Evolutionary conservation across 2,113 vertebrate genomes (phyloP), one percentile per base, ranked within the genome.

Genomic region (Cygnus atratus): DNA sequence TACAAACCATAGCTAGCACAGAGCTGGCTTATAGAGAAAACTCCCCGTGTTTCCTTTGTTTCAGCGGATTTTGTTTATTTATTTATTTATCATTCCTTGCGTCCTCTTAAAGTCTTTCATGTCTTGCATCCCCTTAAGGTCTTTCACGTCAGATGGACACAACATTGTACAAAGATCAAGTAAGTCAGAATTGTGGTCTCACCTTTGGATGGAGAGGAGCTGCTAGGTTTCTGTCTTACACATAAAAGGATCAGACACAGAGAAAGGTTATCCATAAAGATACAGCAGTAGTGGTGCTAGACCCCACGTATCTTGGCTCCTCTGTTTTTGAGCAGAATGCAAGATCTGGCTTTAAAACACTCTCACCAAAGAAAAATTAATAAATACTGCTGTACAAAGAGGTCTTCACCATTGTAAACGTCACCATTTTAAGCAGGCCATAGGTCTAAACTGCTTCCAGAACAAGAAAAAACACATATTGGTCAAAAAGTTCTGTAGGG

Each of bases 221-320:
- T 70, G 13, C 39, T n/a, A 19, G 33, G 6, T 65, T 92, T 87
- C 21, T 18, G 7, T 21, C 81, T 89, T n/a, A 41, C 9, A 6
- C 0, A 0, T 11, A 26, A 24, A 17, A 84, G 2, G 22, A 28
- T 10, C 35, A 84, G 57, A 9, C 37, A 54, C 10, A 65, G 28
- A 44, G 17, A 19, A 77, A 71, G 3, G 12, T 44, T 76, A 66
- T 54, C 35, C 14, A 18, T 4, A 52, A 37, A 67, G 15, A 16
- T 74, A 0, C 1, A 70, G 14, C 12, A 54, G 26, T 7, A 1
- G 0, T 54, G 3, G 3, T 73, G 22, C 59, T 68, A 26, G 20
- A 74, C 11, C 6, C 15, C 25, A 43, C 5, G 5, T 24, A n/a
- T 9, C 28, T 26, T 13, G 19, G 31, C 26, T 35, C 17, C 33